Evolutionary conservation across 1,140 invertebrate genomes (phyloP), one percentile per base, ranked within the genome.

Genomic region (Adelges cooleyi): DNA sequence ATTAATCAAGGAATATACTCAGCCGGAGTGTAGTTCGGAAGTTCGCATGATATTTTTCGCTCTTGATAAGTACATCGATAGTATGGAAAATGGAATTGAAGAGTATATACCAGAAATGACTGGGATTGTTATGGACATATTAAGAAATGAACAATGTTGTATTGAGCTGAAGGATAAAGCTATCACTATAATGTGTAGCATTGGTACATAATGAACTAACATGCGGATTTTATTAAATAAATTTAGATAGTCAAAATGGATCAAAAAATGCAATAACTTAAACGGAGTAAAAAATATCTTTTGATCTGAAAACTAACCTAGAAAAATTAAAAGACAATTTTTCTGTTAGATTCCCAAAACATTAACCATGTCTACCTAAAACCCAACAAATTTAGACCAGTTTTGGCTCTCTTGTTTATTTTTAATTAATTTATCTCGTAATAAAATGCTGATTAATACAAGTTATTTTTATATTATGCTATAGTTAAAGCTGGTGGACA

Each of bases 141-240:
- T 62, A 62, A 62, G 27, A 62, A 62, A 62, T n/a, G 56, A 62
- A 46, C 22, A 48, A 22, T 62, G 56, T 48, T 62, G 56, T 48
- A n/a, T 62, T 46, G 56, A 62, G 46, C 40, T 62, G 27, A 62
- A 62, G 29, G 56, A 62, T n/a, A 62, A 62, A 62, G 56, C 42
- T 46, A 62, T 62, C 33, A 62, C 56, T 48, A 62, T 62, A 6
- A 62, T 62, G 56, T 62, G 56, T 48, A 62, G 56, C 20, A 48
- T 62, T 20, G 56, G 56, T 62, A 62, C n/a, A n/a, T n/a, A n/a
- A 1, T 15, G 25, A 18, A 33, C 29, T 33, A 6, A 33, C 29
- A 33, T 6, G 29, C 11, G 11, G n/a, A n/a, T n/a, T n/a, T n/a
- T n/a, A n/a, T n/a, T n/a, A n/a, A n/a, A n/a, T n/a, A n/a, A n/a